Percentiles rank a stretch among this genome's conserved stretches.
Conservation (phyloP, 64 coral and sea anemone species). For the Stichodactyla helianthus region DNA sequence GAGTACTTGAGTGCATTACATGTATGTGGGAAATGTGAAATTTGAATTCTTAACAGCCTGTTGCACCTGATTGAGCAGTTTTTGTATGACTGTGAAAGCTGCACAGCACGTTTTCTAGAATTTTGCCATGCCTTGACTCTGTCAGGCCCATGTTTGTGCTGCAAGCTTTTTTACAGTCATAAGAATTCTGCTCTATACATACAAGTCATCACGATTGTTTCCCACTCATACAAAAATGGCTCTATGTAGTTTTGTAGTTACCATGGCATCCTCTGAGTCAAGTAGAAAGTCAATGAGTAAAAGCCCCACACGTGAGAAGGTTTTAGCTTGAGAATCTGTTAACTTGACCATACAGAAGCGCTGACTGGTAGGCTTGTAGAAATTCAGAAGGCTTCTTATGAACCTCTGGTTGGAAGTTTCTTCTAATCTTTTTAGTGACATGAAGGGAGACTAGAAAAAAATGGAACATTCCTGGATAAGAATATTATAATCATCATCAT, state of each 20-base stretch:
- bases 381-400: constrained; percentile 83
- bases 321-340: constrained; percentile 61
- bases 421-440: constrained; percentile 53
- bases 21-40: too few relatives aligned
- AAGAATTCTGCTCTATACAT: too few relatives aligned
- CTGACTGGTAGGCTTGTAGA: constrained; percentile 86
- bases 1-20: too few relatives aligned
- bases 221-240: too few relatives aligned
- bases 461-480: background rate
- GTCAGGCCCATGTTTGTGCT: too few relatives aligned
- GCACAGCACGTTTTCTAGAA: too few relatives aligned
- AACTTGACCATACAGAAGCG: constrained; percentile 74
- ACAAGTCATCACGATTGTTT: too few relatives aligned
- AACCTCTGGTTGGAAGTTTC: constrained; percentile 65
- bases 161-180: too few relatives aligned
- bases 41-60: too few relatives aligned
- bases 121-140: too few relatives aligned
- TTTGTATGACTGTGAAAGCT: too few relatives aligned
- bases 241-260: background rate
- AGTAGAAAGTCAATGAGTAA: constrained; percentile 79
- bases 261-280: constrained; percentile 59
- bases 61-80: too few relatives aligned
- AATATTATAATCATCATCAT: background rate
- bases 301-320: constrained; percentile 68
- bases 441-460: background rate